These are phyloP conservation scores for Drosophila ambigua DNA, from an alignment of 1,140 invertebrate species.

Conservation along the genomic window DNA sequence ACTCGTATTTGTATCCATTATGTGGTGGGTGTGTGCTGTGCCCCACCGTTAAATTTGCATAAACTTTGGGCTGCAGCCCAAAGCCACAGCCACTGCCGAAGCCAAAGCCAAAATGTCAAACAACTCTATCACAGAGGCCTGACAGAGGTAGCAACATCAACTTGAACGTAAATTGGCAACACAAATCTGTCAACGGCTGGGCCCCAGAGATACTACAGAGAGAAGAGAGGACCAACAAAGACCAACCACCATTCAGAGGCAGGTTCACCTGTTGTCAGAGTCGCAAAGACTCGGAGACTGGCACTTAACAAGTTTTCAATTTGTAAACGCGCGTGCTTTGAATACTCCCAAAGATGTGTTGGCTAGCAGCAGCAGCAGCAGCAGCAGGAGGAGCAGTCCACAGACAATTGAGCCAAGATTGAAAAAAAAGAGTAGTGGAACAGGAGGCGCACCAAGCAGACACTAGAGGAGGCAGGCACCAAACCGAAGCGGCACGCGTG, in stretches of 20 bases:
- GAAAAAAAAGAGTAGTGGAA: slow-evolving; percentile 15
- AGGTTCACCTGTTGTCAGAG: slow-evolving; percentile 63
- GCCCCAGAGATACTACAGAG: too few relatives aligned
- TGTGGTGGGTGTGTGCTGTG: slow-evolving; percentile 42
- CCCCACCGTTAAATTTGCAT: slow-evolving; percentile 62
- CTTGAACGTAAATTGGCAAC: slow-evolving; percentile 69
- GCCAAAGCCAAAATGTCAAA: slow-evolving; percentile 58
- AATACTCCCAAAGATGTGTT: slow-evolving; percentile 55
- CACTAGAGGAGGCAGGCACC: slow-evolving; percentile 26
- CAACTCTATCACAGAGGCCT: slow-evolving; percentile 67
- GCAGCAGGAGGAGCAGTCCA: slow-evolving; percentile 12
- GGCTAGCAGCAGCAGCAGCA: slow-evolving; percentile 10
- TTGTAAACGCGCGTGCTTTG: slow-evolving; percentile 81
- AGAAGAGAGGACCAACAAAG: slow-evolving; percentile 30
- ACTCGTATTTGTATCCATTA: not conserved
- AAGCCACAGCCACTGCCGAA: slow-evolving; percentile 22
- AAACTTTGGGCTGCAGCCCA: slow-evolving; percentile 58
- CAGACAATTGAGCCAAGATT: slow-evolving; percentile 58
- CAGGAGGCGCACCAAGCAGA: too few relatives aligned
- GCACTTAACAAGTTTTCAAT: slow-evolving; percentile 80
- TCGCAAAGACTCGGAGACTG: slow-evolving; percentile 31
- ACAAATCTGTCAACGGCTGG: slow-evolving; percentile 67
- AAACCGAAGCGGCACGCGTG: slow-evolving; percentile 50
- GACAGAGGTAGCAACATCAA: slow-evolving; percentile 31
- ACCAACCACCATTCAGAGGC: slow-evolving; percentile 15